Base-by-base conservation (phyloP, 1,140 invertebrate species). In the Temnothorax longispinosus region DNA sequence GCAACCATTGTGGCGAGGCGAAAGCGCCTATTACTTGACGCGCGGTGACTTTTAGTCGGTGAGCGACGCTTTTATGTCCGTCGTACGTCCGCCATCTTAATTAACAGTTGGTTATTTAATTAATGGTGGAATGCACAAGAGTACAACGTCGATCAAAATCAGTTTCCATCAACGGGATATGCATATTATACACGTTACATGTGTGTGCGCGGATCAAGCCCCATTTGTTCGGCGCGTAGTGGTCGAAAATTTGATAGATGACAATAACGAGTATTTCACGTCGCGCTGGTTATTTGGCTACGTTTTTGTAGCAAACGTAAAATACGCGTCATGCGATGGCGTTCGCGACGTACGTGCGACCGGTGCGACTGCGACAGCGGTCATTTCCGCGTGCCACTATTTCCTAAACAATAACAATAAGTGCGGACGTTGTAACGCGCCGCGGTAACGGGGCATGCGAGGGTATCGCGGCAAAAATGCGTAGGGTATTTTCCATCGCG, bases 301-400 rank as follows among this genome's bases (percentile, higher is more conserved):
- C 27, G 27, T 27, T 27, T 27, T 27, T 27, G 27, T 27, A 27
- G 27, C 27, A 27, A 27, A 27, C 27, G 27, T 27, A 27, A 27
- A 27, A 27, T 27, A 27, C 27, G 27, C 27, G 27, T 27, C 27
- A 27, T 1, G 27, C 27, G 18, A n/a, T n/a, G n/a, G n/a, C n/a
- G n/a, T n/a, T n/a, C n/a, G n/a, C n/a, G n/a, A n/a, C n/a, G n/a
- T n/a, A n/a, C n/a, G n/a, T n/a, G n/a, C n/a, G n/a, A n/a, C n/a
- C n/a, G n/a, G n/a, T n/a, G n/a, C n/a, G n/a, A n/a, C n/a, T 35
- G 82, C 76, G 91, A 88, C 88, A 88, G 85, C 65, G 82, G 82
- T 60, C 87, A 91, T 87, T 93, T 93, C 92, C 91, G 92, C 89
- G 78, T 90, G 86, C 84, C 89, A 91, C 85, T 47, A 64, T 50